Base-by-base conservation (phyloP, 2,113 vertebrate species). In the Lepus americanus region DNA sequence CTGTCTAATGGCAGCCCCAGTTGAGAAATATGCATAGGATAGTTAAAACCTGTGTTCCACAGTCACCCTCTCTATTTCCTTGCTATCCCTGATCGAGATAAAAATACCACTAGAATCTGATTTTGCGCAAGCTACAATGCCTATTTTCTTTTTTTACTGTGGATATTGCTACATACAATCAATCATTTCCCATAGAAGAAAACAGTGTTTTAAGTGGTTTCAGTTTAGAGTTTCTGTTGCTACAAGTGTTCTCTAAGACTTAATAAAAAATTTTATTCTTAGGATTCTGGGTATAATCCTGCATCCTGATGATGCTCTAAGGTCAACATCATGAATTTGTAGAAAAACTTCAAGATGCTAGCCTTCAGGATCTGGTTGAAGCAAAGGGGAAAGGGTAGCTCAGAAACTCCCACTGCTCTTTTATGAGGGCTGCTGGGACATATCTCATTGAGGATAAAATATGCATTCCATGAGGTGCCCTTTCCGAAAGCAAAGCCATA, bases 381-480 rank as follows among this genome's bases (percentile, higher is more conserved):
- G 9, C 51, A 88, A 72, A 76, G 23, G 22, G 17, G 10, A n/a
- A 86, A 36, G 44, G 36, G 61, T 31, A 87, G 63, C 12, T 89
- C 49, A 83, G 63, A 81, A 81, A 31, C 10, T 31, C 31, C 31
- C 2, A 51, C 0, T 29, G 11, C 23, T 13, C 2, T 84, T 87
- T 67, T 80, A 4, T 67, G n/a, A 82, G 11, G 59, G 31, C 19
- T 72, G 69, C 51, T 92, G 7, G 16, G n/a, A 92, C 89, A 70
- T 81, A 77, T 89, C 83, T 86, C 33, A 81, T 53, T 89, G 44
- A 81, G 63, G 12, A 66, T 91, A 81, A 88, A 80, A 89, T 33
- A 93, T 61, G 31, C 13, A 64, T 76, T 91, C 73, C 14, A 23
- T 29, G 64, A 92, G 73, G 27, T 20, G 36, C 39, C 14, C 44